Evolutionary conservation across 2,888 invertebrate genomes (phyloP), one percentile per base, ranked within the genome.

Genomic region (Agrochola lychnidis): DNA sequence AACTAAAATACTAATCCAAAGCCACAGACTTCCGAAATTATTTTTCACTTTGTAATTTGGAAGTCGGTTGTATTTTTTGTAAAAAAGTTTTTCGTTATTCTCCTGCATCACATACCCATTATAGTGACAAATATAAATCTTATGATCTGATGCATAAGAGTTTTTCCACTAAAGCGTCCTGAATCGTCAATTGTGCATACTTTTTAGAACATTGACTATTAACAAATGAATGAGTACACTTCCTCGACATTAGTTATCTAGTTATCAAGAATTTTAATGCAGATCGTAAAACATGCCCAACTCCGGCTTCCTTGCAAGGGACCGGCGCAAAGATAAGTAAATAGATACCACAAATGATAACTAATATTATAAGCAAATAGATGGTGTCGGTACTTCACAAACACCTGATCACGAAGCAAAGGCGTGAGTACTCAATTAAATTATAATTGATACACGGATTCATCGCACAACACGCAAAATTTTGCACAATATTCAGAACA

Each of bases 341-440:
- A 75, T 67, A 75, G 76, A 70, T 73, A 80, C 73, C 61, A 78
- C 81, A 83, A 88, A 83, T 77, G 78, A 77, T 76, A 79, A 78
- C 81, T 87, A 87, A 87, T 78, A 78, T 70, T 63, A 81, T 45
- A 70, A 68, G 78, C 80, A 87, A 87, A 87, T 36, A 87, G 76
- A 63, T 66, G 53, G 19, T 83, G 73, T 74, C 81, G 75, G 67
- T 62, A 75, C 71, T 74, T 85, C 78, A 77, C 82, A 88, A 87
- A 70, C 78, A 79, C 69, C 68, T 53, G 61, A 73, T 87, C 87
- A 87, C 87, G 87, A 88, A 30, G 16, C 30, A 10, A 9, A 1
- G 14, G 72, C 79, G 87, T 88, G 87, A 82, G 74, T 5, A 10
- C 48, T 75, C 76, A 81, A 88, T 88, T 87, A 85, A 83, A 83